phyloP scores from a whole-genome alignment of 2,113 vertebrate genomes.

The Entosphenus tridentatus region DNA sequence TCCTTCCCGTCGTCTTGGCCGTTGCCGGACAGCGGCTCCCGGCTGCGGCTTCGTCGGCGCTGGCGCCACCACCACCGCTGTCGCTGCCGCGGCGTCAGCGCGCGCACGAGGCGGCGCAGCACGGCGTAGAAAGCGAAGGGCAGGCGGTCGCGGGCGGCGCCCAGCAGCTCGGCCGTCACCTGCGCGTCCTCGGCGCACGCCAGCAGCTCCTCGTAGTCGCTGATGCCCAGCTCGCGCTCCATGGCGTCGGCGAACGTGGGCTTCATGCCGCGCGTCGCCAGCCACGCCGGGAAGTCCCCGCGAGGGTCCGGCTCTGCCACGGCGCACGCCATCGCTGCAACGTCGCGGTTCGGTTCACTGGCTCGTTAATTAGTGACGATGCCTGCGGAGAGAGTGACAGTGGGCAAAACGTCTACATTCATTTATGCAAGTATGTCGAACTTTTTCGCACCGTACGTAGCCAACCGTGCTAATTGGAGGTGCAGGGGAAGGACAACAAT shows the following conservation, averaged over 20 bases:
- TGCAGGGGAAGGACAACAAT: no score
- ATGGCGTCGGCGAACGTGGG: neutral
- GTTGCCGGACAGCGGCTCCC: no score
- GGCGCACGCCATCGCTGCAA: slow-evolving; percentile 1
- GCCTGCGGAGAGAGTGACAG: no score
- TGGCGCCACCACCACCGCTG: no score
- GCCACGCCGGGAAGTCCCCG: slow-evolving; percentile 1
- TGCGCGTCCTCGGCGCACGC: slow-evolving; percentile 1
- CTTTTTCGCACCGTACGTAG: no score
- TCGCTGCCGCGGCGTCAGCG: neutral
- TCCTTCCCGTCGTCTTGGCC: no score
- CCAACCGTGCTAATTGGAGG: no score
- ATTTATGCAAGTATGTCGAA: no score
- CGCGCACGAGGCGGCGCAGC: slow-evolving; percentile 2
- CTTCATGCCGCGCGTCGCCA: slow-evolving; percentile 2
- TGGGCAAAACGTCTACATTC: no score
- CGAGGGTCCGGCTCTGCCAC: neutral
- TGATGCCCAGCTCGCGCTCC: slow-evolving; percentile 4
- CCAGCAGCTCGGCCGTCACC: neutral
- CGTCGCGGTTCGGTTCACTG: no score
- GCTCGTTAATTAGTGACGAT: no score
- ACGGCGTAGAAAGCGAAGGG: slow-evolving; percentile 2
- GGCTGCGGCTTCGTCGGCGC: no score
- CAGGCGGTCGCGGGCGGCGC: slow-evolving; percentile 4
- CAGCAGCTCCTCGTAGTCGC: neutral